Percentiles rank a stretch among this genome's conserved stretches.
These are phyloP conservation scores for Picus viridis DNA, from an alignment of 2,797 vertebrate genomes.

Conservation along the genomic window DNA sequence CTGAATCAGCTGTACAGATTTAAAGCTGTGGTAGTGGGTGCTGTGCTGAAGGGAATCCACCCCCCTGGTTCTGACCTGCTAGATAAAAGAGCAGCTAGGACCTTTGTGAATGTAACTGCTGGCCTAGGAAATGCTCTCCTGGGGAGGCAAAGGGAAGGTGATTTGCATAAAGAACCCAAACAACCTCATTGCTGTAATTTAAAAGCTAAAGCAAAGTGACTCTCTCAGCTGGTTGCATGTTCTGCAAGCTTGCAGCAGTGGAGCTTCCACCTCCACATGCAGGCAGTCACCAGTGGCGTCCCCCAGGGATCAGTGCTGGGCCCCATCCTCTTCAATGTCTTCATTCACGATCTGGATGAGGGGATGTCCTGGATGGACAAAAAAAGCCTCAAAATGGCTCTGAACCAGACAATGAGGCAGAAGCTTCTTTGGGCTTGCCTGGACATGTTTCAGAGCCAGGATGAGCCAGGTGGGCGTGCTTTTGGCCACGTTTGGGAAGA, in stretches of 20 bases:
- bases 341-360: no score
- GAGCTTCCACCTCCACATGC: no score
- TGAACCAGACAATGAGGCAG: no score
- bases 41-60: not conserved
- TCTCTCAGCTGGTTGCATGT: rapidly evolving
- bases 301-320: no score
- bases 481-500: no score
- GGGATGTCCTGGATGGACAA: no score
- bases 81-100: not conserved
- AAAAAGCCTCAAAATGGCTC: no score
- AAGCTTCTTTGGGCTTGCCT: no score
- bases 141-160: not conserved
- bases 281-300: no score
- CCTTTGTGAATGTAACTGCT: not conserved
- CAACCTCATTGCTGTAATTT: not conserved
- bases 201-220: not conserved
- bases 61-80: not conserved
- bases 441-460: no score
- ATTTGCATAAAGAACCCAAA: not conserved
- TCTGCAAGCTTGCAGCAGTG: not conserved
- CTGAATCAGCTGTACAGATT: rapidly evolving
- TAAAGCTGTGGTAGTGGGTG: not conserved
- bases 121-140: not conserved
- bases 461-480: no score
- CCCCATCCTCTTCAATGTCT: no score